Conservation (phyloP, 1,140 invertebrate genomes). For the Saccostrea cuccullata region DNA sequence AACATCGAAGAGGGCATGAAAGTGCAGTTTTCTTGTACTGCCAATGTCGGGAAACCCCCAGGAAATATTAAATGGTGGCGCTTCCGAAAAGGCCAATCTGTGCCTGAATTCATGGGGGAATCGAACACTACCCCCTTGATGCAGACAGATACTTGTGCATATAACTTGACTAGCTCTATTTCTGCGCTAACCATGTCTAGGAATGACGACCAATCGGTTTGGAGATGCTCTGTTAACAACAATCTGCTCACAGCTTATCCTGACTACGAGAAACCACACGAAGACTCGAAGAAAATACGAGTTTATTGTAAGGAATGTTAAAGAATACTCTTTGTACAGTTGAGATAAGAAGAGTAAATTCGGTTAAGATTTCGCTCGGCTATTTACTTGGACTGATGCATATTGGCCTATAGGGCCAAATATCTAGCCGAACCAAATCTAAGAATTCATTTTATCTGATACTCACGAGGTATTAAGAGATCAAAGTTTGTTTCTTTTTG, state of each 20-base stretch:
- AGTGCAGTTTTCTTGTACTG: slow-evolving; percentile 41
- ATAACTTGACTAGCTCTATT: slow-evolving; percentile 42
- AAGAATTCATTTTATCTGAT: too few relatives aligned
- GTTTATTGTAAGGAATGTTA: slow-evolving; percentile 41
- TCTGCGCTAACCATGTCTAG: slow-evolving; percentile 8
- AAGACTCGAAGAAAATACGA: slow-evolving; percentile 8
- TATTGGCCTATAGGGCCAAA: too few relatives aligned
- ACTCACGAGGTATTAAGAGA: too few relatives aligned
- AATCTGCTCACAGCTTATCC: background rate
- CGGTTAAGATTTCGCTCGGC: too few relatives aligned
- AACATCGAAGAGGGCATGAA: slow-evolving; percentile 22
- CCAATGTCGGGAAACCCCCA: slow-evolving; percentile 44
- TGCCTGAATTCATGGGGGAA: background rate
- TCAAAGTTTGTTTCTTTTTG: too few relatives aligned
- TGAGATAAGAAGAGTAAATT: too few relatives aligned
- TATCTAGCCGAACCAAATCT: too few relatives aligned
- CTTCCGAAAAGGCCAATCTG: background rate
- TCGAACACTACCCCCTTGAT: background rate
- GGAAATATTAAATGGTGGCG: slow-evolving; percentile 43
- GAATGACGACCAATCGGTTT: slow-evolving; percentile 9
- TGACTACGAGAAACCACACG: slow-evolving; percentile 1
- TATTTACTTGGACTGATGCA: too few relatives aligned
- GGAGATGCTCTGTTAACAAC: slow-evolving; percentile 35
- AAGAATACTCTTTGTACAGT: too few relatives aligned
- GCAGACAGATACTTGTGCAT: background rate